Base-by-base conservation (phyloP, 2,888 invertebrate genomes). In the Ophioninae sp. region DNA sequence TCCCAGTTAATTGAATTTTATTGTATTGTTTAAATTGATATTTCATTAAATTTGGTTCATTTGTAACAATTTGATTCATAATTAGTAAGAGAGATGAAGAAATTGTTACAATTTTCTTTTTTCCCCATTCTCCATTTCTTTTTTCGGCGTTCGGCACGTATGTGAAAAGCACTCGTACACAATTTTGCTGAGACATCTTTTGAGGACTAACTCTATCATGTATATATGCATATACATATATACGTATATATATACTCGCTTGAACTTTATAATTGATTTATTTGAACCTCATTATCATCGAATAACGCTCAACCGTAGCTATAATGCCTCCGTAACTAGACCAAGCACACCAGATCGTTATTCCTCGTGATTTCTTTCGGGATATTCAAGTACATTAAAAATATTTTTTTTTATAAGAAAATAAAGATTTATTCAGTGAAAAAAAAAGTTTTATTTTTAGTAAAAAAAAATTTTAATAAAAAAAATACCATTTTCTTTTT, bases 321-420 rank as follows among this genome's bases (percentile, higher is more conserved):
- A 20, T 20, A 59, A 59, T 59, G 68, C 81, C 78, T 69, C 67
- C 68, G 69, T 83, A 80, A 83, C 86, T 86, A 89, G 88, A 89
- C 87, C 88, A 89, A 89, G 90, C 90, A 87, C 86, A 87, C 87
- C 87, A 86, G 87, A 81, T 83, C 58, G 85, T 86, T 23, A 73
- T 44, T 86, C 89, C 86, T 87, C 90, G 90, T 90, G 90, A 88
- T 88, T 87, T 44, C 69, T 84, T 84, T 81, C 76, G 72, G 37
- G 10, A 59, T 22, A 59, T 22, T 20, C 2, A 22, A 5, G 13
- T 5, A 6, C 6, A 51, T 51, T 51, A 2, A 17, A 17, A 17
- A 6, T 17, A 51, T 22, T 22, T 59, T 22, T 20, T 59, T 59
- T 30, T 30, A 30, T 30, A 30, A 30, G 3, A 30, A 30, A 30